Evolutionary conservation across 2,888 invertebrate genomes (phyloP).

Genomic region (Archips crataeganus): DNA sequence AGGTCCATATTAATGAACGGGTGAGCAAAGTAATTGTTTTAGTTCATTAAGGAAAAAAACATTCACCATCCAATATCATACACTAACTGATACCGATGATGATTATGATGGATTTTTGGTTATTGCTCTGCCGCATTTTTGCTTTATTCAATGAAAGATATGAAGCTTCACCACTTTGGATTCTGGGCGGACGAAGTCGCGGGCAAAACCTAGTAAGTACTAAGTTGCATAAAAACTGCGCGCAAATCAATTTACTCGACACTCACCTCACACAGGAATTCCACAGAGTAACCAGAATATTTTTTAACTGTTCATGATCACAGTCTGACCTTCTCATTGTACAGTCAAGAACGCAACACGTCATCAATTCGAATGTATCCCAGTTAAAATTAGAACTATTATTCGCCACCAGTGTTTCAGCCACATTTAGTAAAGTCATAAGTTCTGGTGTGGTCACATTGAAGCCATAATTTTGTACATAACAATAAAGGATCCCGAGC

Average conservation of each 20-base stretch:
- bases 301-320: conserved; percentile 51
- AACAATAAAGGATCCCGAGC: conserved; percentile 68
- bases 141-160: no score
- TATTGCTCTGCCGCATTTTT: no score
- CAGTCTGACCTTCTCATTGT: conserved; percentile 42
- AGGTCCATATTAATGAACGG: no score
- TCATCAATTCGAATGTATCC: conserved; percentile 59
- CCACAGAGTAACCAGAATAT: conserved; percentile 63
- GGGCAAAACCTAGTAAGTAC: neutral
- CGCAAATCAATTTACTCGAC: conserved; percentile 18
- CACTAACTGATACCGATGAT: no score
- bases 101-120: no score
- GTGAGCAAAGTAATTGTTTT: no score
- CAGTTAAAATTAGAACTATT: conserved; percentile 59
- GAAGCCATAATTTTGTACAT: conserved; percentile 61
- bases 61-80: no score
- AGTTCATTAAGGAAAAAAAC: no score
- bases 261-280: conserved; percentile 74
- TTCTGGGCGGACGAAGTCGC: no score
- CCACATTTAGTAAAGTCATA: conserved; percentile 57
- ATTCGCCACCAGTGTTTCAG: conserved; percentile 60
- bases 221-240: neutral
- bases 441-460: conserved; percentile 59
- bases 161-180: no score
- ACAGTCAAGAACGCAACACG: conserved; percentile 55